Conservation (phyloP, 2,888 invertebrate species). For the Argynnis bischoffii region DNA sequence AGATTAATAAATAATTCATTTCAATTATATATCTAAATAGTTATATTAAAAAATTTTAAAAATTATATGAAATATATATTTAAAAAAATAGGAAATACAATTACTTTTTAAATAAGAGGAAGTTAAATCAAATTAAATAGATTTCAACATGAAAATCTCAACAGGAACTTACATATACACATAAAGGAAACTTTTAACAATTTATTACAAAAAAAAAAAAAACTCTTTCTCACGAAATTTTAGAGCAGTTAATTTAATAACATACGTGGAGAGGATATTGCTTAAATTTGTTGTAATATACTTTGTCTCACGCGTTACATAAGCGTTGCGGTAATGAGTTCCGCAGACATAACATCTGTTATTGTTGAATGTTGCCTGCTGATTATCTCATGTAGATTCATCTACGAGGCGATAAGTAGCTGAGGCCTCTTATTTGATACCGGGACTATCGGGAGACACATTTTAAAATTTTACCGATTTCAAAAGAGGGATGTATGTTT, state of each 20-base stretch:
- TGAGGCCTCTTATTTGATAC: too few species aligned
- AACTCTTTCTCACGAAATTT: constrained; percentile 4
- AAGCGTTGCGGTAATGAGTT: constrained; percentile 26
- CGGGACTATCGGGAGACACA: too few species aligned
- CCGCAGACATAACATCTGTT: constrained; percentile 35
- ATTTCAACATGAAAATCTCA: neutral
- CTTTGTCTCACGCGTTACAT: constrained; percentile 11
- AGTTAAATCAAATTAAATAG: neutral
- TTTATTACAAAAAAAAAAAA: constrained; percentile 8
- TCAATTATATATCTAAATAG: neutral
- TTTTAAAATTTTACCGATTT: too few species aligned
- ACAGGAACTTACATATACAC: constrained; percentile 12
- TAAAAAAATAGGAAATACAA: neutral
- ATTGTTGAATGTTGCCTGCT: constrained; percentile 15
- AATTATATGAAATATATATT: too few species aligned
- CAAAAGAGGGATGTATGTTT: too few species aligned
- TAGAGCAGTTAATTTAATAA: constrained; percentile 15
- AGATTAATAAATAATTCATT: too few species aligned
- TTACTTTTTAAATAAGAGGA: neutral
- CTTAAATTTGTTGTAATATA: constrained; percentile 27
- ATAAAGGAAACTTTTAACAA: constrained; percentile 9
- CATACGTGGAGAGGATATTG: constrained; percentile 28
- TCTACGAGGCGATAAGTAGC: too few species aligned
- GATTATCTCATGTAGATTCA: too few species aligned
- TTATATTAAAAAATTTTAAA: too few species aligned